Conservation (phyloP, 2,113 vertebrate species). For the Podarcis raffonei region DNA sequence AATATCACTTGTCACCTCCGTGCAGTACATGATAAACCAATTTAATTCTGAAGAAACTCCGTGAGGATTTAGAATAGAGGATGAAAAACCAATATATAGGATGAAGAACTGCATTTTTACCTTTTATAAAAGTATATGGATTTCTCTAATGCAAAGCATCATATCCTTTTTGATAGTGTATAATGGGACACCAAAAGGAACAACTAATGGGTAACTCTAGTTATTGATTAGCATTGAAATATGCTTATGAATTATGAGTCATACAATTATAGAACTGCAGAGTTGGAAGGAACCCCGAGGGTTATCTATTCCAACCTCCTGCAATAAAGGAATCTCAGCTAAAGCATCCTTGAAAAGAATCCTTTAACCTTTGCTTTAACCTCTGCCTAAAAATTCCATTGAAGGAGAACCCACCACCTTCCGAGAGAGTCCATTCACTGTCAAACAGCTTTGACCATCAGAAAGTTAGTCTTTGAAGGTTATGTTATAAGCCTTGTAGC, state of each 20-base stretch:
- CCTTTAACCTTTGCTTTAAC: too few relatives aligned
- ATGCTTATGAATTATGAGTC: slow-evolving; percentile 27
- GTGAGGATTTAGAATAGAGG: slow-evolving; percentile 1
- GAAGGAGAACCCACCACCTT: too few relatives aligned
- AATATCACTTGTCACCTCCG: slow-evolving; percentile 58
- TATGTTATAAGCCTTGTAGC: slow-evolving; percentile 27
- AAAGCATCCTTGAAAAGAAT: too few relatives aligned
- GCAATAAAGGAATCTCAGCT: too few relatives aligned
- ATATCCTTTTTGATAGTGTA: background rate
- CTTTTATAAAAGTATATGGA: background rate
- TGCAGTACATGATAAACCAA: slow-evolving; percentile 47
- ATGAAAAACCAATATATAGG: background rate
- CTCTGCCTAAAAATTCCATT: too few relatives aligned
- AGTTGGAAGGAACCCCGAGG: too few relatives aligned
- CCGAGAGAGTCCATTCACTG: too few relatives aligned
- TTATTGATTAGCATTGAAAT: slow-evolving; percentile 23
- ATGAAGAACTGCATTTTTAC: background rate
- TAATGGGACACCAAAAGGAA: slow-evolving; percentile 9
- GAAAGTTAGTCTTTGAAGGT: slow-evolving; percentile 5
- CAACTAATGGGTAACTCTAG: background rate
- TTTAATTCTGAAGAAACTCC: slow-evolving; percentile 44
- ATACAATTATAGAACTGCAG: too few relatives aligned
- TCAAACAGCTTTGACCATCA: too few relatives aligned
- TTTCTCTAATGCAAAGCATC: background rate
- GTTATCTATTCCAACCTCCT: too few relatives aligned